Base-by-base conservation (phyloP, 1,140 invertebrate genomes). In the Apolygus lucorum region DNA sequence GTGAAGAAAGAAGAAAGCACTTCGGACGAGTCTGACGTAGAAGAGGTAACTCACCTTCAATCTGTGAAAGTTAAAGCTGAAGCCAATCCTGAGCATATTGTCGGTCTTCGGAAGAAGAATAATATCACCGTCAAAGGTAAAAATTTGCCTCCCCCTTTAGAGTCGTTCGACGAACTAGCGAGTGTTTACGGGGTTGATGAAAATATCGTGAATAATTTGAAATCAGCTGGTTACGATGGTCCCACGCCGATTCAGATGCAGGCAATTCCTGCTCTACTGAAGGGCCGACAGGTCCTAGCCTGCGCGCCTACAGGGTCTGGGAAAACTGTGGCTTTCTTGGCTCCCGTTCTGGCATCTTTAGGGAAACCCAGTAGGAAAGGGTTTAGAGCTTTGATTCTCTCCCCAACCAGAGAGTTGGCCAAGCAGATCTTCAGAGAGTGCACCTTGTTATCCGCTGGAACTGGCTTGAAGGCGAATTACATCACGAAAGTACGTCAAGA, bases 191-290 rank as follows among this genome's bases (percentile, higher is more conserved):
- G 84, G 70, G 78, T 95, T 17, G 76, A 81, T 8, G 73, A 82
- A 28, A 79, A 82, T 63, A 76, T 98, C 0, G 77, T 91, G 14
- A 77, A 88, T 49, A 97, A 95, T 77, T 81, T 98, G 1, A 79
- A 77, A 26, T 81, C 83, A 27, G 87, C 86, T 76, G 88, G 89
- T 0, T 98, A 96, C 76, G 76, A 77, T 0, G 80, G 83, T 68
- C 96, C 96, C 8, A 98, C 96, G 4, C 88, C 95, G 0, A 91
- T 99, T 75, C 96, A 99, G 81, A 91, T 94, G 84, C 95, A 98
- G 82, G 89, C 92, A 0, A 85, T 98, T 72, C 93, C 96, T 17
- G 83, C 90, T 49, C 88, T 98, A 87, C 77, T 96, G 62, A 80
- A 88, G 87, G 84, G 86, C 42, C 84, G 93, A 67, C 90, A 97